Evolutionary conservation across 2,888 invertebrate species (phyloP).

Genomic region (Nemotelus pantherinus): DNA sequence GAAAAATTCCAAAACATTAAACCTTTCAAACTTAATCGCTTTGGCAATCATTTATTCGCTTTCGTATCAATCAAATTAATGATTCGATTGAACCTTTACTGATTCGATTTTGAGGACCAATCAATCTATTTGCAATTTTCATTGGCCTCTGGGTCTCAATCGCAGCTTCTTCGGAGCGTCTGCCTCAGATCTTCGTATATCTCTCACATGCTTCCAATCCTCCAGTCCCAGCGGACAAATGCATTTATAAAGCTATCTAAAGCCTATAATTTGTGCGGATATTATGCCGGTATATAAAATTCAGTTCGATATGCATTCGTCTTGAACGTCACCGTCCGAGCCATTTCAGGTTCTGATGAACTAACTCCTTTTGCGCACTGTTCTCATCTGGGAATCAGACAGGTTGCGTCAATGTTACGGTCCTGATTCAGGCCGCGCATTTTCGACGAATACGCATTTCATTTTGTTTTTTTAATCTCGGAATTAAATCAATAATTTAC

Average conservation of each 20-base stretch:
- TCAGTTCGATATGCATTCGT: constrained; percentile 46
- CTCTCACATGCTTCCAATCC: background rate
- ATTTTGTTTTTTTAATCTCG: constrained; percentile 44
- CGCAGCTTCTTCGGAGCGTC: constrained; percentile 23
- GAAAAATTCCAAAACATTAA: too few species aligned
- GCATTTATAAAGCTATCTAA: constrained; percentile 49
- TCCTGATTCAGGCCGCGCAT: background rate
- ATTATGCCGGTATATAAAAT: constrained; percentile 43
- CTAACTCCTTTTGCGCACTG: too few species aligned
- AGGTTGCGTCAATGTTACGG: background rate
- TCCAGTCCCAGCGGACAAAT: constrained; percentile 37
- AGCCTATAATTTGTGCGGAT: constrained; percentile 48
- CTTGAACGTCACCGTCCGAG: background rate
- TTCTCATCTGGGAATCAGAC: too few species aligned
- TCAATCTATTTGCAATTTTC: constrained; percentile 43
- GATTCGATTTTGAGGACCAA: constrained; percentile 27
- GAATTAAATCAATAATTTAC: constrained; percentile 51
- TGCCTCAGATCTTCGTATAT: background rate
- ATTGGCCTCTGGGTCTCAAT: constrained; percentile 16
- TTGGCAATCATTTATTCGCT: background rate
- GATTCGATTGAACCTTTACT: constrained; percentile 22
- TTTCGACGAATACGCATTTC: background rate
- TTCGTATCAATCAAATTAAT: constrained; percentile 39
- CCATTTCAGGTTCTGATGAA: too few species aligned
- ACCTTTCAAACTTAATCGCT: background rate